Evolutionary conservation across 2,113 vertebrate genomes (phyloP).

Genomic region (Zosterops hypoxanthus): DNA sequence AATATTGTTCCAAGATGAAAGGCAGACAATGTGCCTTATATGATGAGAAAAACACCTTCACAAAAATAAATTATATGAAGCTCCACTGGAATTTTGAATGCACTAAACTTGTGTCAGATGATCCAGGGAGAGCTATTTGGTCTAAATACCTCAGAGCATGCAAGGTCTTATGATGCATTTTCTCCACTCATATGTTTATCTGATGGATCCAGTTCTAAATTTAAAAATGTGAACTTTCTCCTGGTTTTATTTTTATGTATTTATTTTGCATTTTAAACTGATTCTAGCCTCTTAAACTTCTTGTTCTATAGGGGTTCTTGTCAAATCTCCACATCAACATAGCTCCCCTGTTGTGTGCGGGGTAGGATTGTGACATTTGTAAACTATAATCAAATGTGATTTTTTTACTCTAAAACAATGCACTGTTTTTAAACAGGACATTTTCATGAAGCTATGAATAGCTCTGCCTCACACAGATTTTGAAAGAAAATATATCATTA

Average conservation of each 20-base stretch:
- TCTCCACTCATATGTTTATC: not conserved
- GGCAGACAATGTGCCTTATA: not conserved
- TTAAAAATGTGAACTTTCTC: not conserved
- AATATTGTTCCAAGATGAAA: not conserved
- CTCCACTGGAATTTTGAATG: not conserved
- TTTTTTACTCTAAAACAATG: constrained; percentile 45
- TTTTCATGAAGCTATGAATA: constrained; percentile 73
- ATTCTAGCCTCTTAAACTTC: not conserved
- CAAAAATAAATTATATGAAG: not conserved
- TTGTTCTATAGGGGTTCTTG: not conserved
- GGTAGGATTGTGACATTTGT: not conserved
- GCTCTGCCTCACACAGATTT: constrained; percentile 67
- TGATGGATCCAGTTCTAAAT: not conserved
- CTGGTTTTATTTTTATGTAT: not conserved
- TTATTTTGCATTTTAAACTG: not conserved
- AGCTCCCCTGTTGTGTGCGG: not conserved
- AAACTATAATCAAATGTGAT: constrained; percentile 40
- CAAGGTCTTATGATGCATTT: not conserved
- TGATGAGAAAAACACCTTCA: rapidly evolving
- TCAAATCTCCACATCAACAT: not conserved
- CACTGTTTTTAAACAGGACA: constrained; percentile 44
- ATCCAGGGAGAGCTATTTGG: not conserved
- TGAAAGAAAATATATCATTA: constrained; percentile 70
- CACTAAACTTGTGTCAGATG: not conserved
- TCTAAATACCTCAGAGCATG: not conserved